Base-by-base conservation (phyloP, 2,113 vertebrate species). In the Gasterosteus nipponicus region DNA sequence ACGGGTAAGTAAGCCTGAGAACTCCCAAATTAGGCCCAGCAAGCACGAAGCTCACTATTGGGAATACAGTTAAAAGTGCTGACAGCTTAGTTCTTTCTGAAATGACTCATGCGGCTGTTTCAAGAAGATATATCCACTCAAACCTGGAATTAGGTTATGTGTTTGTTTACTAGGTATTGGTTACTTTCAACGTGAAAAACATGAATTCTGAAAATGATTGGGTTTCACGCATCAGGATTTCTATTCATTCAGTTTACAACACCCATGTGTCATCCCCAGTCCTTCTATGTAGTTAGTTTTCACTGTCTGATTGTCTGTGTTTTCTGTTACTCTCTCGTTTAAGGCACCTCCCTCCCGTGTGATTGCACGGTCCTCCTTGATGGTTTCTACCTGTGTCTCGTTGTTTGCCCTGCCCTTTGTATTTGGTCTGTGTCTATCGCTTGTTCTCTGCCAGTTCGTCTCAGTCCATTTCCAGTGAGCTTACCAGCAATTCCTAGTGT, bases 11-110 rank as follows among this genome's bases (percentile, higher is more conserved):
- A 51, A 86, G 78, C 65, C 53, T 2, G 67, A 78, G 70, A 80
- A 80, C 38, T 69, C 77, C 18, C 62, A 77, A 90, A 88, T 89
- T 80, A 87, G 67, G 64, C 80, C 84, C 79, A 88, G 78, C 82
- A 74, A 75, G 72, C 82, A 82, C 69, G 76, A 51, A 75, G 80
- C 78, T 78, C 61, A 76, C 61, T 18, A 15, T 19, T n/a, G 75
- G 67, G 78, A 53, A 61, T 60, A 42, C 70, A 56, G 49, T 69
- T 71, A 56, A 76, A 74, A 73, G 65, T 60, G 72, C 62, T 84
- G 85, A 76, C 83, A 77, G 67, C 80, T 77, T 66, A 41, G 57
- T 73, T 44, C 29, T 56, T 53, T 46, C 7, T 76, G 4, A 60
- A 77, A 82, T 75, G 41, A 72, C 69, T 74, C 60, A 79, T 82